Base-by-base conservation (phyloP, 2,888 invertebrate genomes). In the Stegana nigrithorax region DNA sequence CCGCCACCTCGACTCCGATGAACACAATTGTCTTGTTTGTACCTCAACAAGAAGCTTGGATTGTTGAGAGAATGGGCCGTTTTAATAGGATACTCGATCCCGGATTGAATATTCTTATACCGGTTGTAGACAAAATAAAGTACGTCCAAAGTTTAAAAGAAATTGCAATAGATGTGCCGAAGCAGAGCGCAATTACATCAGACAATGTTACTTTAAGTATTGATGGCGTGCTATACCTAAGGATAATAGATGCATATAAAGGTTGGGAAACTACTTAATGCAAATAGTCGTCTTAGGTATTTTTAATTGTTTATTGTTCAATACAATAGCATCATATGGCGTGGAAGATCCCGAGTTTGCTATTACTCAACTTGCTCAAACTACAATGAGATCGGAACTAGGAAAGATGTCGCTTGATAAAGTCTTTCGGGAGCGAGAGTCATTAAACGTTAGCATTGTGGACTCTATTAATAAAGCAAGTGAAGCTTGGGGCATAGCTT, bases 331-430 rank as follows among this genome's bases (percentile, higher is more conserved):
- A 55, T 97, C 97, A 69, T 99, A 99, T 86, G 98, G 98, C 21
- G 98, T 99, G 8, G 98, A 98, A 87, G 98, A 99, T 87, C 97
- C 98, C 0, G 98, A 99, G 86, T 99, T 97, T 88, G 99, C 99
- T 0, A 96, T 99, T 65, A 98, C 98, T 1, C 98, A 99, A 86
- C 87, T 99, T 50, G 99, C 99, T 2, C 99, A 99, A 88, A 99
- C 99, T 0, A 99, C 99, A 0, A 99, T 99, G 99, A 90, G 99
- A 83, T 98, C 98, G 0, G 99, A 99, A 85, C 89, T 99, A 44
- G 99, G 99, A 63, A 98, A 97, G 88, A 99, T 99, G 85, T 91
- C 94, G 1, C 86, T 99, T 68, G 99, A 99, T 84, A 96, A 96
- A 84, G 95, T 99, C 12, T 99, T 99, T 84, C 89, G 95, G 67